Evolutionary conservation across 2,888 invertebrate species (phyloP), one percentile per base, ranked within the genome.

Genomic region (Perizoma flavofasciatum): DNA sequence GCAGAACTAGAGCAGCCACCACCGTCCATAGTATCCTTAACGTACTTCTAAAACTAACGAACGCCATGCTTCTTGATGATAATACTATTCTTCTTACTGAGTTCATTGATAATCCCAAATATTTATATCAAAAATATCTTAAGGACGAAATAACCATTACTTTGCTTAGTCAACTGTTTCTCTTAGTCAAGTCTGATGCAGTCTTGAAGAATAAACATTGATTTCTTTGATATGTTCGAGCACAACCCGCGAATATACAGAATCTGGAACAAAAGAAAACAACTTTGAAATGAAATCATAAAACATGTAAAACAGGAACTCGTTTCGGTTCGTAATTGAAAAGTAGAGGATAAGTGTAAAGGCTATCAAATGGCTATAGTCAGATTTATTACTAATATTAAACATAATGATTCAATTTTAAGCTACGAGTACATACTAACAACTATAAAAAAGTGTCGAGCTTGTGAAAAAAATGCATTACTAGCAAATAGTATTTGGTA

Each of bases 211-310:
- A 75, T 71, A 63, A 68, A 72, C 71, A 69, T 75, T 75, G 63
- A 71, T 71, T 71, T 76, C 69, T 68, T 70, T 70, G 79, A 81
- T 83, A 79, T 80, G 77, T 77, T 70, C 73, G 72, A 77, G 72
- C 71, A 77, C 76, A 73, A 67, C 65, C 71, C 49, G 68, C 73
- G 74, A 72, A 70, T 72, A 74, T 76, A 51, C 35, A 46, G 41
- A 61, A 85, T 89, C 89, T 89, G 89, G 66, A 89, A 89, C 83
- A 88, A 86, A 77, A 73, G 75, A 62, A 52, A 48, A 47, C 8
- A 22, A 52, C 45, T 49, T 62, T 7, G 58, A 51, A 5, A 41
- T 41, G 1, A n/a, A 3, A 44, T 10, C n/a, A 37, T 7, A 37
- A 5, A 10, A 41, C 10, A 41, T 10, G 1, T 10, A 22, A 22